Evolutionary conservation across 2,113 vertebrate species (phyloP).

Genomic region (Rousettus leschenaultii): DNA sequence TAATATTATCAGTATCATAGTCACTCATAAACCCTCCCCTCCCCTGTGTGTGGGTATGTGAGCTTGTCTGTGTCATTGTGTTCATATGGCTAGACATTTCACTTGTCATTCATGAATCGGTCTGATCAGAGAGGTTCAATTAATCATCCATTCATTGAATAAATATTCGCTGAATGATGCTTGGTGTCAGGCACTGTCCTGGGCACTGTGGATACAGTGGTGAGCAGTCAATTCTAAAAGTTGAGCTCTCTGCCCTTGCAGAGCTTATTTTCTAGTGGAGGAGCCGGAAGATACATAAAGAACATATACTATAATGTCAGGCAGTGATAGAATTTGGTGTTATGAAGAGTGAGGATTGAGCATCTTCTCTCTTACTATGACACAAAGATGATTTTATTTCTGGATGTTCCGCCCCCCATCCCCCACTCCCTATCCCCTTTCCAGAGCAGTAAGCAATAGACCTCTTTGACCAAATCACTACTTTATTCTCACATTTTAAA

Average conservation of each 20-base stretch:
- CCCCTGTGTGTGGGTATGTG: no score
- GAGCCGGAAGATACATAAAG: background rate
- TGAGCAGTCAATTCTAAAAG: background rate
- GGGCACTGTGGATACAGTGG: background rate
- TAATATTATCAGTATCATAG: background rate
- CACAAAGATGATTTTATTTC: background rate
- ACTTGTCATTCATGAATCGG: background rate
- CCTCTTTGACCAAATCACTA: background rate
- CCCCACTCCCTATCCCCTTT: background rate
- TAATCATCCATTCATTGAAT: no score
- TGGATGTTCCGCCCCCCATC: accelerated
- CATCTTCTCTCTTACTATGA: background rate
- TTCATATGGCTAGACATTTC: background rate
- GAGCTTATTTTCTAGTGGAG: background rate
- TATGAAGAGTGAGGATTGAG: background rate
- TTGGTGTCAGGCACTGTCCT: background rate
- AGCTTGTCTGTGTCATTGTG: background rate
- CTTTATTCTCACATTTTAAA: background rate
- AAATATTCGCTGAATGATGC: background rate
- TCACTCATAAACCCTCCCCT: background rate
- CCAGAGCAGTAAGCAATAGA: background rate
- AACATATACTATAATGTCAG: background rate
- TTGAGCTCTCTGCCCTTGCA: background rate
- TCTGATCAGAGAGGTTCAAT: background rate
- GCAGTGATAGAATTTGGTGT: background rate